These are phyloP conservation scores for Sterrhoptilus dennistouni DNA, from an alignment of 2,113 vertebrate genomes.

Conservation along the genomic window DNA sequence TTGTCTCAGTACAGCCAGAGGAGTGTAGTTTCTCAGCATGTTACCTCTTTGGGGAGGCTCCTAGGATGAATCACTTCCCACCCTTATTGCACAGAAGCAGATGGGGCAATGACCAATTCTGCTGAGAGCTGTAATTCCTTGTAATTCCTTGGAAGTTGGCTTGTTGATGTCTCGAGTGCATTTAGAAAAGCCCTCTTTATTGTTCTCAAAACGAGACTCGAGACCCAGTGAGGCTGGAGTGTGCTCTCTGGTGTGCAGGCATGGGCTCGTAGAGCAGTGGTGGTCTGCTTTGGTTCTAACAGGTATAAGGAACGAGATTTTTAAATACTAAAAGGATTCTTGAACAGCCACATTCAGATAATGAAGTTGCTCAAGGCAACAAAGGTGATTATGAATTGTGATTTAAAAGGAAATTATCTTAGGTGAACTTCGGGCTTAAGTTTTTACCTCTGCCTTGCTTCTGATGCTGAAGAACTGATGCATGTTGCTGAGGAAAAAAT, in stretches of 20 bases:
- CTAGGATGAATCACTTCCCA: not conserved
- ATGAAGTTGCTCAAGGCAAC: not conserved
- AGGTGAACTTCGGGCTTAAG: not conserved
- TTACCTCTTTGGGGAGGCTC: not conserved
- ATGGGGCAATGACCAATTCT: not conserved
- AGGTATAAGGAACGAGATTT: not conserved
- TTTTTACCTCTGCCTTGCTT: not conserved
- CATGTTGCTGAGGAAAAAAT: not conserved
- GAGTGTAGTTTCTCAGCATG: not conserved
- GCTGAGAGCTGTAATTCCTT: not conserved
- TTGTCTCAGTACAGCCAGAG: not conserved
- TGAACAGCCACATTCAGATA: not conserved
- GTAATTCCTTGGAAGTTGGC: not conserved
- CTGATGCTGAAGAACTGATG: not conserved
- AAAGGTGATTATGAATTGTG: not conserved
- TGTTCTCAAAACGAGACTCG: not conserved
- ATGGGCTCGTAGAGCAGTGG: not conserved
- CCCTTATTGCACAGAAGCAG: not conserved
- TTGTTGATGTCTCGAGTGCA: not conserved
- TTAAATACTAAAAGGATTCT: not conserved
- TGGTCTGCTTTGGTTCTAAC: not conserved
- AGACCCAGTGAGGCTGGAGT: not conserved
- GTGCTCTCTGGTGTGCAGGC: not conserved
- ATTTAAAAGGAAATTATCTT: not conserved
- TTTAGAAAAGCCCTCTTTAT: not conserved